Base-by-base conservation (phyloP, 2,797 vertebrate species). In the Silurus lanzhouensis region DNA sequence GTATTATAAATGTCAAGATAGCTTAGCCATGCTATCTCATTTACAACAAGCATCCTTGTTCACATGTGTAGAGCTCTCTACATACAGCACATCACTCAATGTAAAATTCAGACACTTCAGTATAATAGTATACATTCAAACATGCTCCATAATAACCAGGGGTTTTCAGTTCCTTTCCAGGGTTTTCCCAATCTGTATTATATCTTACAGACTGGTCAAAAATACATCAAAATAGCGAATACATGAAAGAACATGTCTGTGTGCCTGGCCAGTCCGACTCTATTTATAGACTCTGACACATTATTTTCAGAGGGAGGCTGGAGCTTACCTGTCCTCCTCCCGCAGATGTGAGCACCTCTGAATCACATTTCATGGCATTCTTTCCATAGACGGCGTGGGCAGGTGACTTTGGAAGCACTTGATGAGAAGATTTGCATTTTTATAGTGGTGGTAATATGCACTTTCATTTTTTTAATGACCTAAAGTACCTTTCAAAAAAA, bases 301-400 rank as follows among this genome's bases (percentile, higher is more conserved):
- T 84, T 55, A 76, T 76, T 84, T 71, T 85, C n/a, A 48, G 48
- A 63, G 57, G 10, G 48, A 48, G 46, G 55, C 19, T 63, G 80
- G 48, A 83, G 71, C 60, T 84, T 48, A 89, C 78, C 84, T 89
- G 86, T 75, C 85, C 67, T 64, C 57, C 67, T 80, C 46, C 68
- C 81, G 61, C 31, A 61, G 70, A 61, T 22, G 61, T 82, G 70
- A 61, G 38, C 52, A 12, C 70, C n/a, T 80, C 74, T 74, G 72
- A 79, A 84, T 79, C 82, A 84, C 17, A 22, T 67, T n/a, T 55
- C 48, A 78, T 60, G 58, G 55, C 44, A 8, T 64, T 84, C 13
- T 80, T 68, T 61, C 61, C 63, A 71, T 64, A 81, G 63, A 81
- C 46, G 2, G 46, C 48, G 82, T 87, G 79, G 79, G 84, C 68